Evolutionary conservation across 2,797 vertebrate genomes (phyloP).

Genomic region (Gymnoscopelus braueri): DNA sequence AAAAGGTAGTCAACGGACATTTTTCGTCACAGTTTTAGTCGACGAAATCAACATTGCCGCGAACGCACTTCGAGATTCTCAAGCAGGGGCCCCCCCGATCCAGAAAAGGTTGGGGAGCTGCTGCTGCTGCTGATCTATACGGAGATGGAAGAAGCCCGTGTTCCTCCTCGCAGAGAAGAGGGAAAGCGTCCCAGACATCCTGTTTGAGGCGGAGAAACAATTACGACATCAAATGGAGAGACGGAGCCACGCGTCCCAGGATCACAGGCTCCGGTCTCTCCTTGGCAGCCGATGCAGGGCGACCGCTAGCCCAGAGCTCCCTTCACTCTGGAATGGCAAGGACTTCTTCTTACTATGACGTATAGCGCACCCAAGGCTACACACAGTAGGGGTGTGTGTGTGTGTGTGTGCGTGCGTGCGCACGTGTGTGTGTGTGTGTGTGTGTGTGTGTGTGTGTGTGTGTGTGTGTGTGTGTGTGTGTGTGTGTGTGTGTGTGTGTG

Average conservation of each 20-base stretch:
- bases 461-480: too few species aligned
- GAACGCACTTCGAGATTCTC: too few species aligned
- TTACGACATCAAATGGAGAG: conserved; percentile 62
- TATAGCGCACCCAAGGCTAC: conserved; percentile 33
- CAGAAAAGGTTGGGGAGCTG: too few species aligned
- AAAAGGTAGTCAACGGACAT: too few species aligned
- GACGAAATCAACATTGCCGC: too few species aligned
- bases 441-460: too few species aligned
- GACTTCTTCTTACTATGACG: conserved; percentile 49
- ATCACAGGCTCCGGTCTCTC: conserved; percentile 52
- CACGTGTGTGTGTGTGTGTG: too few species aligned
- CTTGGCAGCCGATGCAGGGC: conserved; percentile 52
- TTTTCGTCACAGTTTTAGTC: too few species aligned
- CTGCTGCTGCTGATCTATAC: too few species aligned
- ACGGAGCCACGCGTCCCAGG: conserved; percentile 46
- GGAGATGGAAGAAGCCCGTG: background rate
- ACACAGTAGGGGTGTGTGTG: background rate
- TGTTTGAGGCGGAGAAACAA: conserved; percentile 55
- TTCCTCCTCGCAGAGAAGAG: conserved; percentile 38
- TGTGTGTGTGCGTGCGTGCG: too few species aligned
- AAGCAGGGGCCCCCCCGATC: too few species aligned
- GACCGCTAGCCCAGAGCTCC: conserved; percentile 46
- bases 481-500: too few species aligned
- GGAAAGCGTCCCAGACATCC: conserved; percentile 46
- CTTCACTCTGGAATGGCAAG: conserved; percentile 56